A percentile compares a stretch with the other conserved stretches of the same genome.
phyloP scores from a whole-genome alignment of 2,113 vertebrate species.

The Grallaria varia region DNA sequence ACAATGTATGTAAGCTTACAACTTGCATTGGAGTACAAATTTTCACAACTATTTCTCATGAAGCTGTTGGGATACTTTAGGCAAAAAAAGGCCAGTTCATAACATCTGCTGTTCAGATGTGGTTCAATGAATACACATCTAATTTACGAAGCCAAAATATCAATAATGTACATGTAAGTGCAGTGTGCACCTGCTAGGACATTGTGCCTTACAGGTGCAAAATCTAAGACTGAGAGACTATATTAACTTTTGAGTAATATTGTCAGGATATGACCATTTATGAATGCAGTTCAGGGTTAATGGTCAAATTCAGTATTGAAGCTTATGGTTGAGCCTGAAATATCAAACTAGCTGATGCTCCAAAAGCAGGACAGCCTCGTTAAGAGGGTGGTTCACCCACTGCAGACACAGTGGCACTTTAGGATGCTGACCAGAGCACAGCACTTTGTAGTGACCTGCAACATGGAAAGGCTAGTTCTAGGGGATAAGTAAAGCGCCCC shows the following conservation, averaged over 20 bases:
- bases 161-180: fast-evolving
- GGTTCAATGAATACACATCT: neutral
- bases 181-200: neutral
- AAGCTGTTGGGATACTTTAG: neutral
- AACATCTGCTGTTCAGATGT: neutral
- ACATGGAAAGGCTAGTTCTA: neutral
- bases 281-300: neutral
- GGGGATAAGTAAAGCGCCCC: neutral
- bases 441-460: neutral
- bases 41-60: neutral
- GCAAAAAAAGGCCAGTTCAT: neutral
- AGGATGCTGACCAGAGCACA: neutral
- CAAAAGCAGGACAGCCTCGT: neutral
- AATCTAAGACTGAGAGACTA: neutral
- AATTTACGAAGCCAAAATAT: neutral
- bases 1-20: neutral
- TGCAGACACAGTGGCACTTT: neutral
- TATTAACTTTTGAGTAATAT: neutral
- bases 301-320: neutral
- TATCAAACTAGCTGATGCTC: neutral
- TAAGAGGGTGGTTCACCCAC: neutral
- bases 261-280: neutral
- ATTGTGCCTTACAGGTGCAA: fast-evolving
- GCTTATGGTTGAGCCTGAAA: neutral
- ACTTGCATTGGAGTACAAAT: neutral